Percentiles rank a stretch among this genome's conserved stretches.
Conservation (phyloP, 2,888 invertebrate genomes). For the Yponomeuta malinellus region DNA sequence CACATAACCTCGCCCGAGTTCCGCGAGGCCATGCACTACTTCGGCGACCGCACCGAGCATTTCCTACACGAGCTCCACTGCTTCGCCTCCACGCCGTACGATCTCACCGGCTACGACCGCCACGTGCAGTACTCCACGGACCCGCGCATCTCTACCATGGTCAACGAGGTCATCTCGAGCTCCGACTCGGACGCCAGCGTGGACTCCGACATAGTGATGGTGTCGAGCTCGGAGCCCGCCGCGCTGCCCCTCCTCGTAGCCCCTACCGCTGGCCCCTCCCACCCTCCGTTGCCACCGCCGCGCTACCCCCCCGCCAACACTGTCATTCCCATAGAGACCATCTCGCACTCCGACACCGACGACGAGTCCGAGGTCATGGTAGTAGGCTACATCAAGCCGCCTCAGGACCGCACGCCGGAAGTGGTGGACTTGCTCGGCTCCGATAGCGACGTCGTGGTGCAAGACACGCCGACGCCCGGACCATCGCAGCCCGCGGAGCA, state of each 20-base stretch:
- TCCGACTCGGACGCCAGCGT: conserved; percentile 50
- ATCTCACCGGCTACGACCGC: conserved; percentile 87
- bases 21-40: conserved; percentile 79
- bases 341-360: conserved; percentile 65
- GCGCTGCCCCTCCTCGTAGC: conserved; percentile 1
- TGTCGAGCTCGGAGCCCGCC: conserved; percentile 46
- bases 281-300: conserved; percentile 25
- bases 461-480: conserved; percentile 39
- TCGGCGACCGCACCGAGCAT: conserved; percentile 85
- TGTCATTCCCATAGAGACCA: conserved; percentile 65
- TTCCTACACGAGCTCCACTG: conserved; percentile 92
- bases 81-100: conserved; percentile 91
- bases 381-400: conserved; percentile 80
- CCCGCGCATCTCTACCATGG: conserved; percentile 71
- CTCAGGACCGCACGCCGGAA: conserved; percentile 79
- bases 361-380: conserved; percentile 76
- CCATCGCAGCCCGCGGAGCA: conserved; percentile 31
- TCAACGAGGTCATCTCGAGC: conserved; percentile 71
- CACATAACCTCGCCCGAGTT: conserved; percentile 83
- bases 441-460: conserved; percentile 67
- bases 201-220: conserved; percentile 56
- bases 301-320: conserved; percentile 38
- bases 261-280: conserved; percentile 31
- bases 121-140: conserved; percentile 79
- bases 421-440: conserved; percentile 77